phyloP scores from a whole-genome alignment of 2,888 invertebrate genomes.

The Pseudeuparius sepicola region DNA sequence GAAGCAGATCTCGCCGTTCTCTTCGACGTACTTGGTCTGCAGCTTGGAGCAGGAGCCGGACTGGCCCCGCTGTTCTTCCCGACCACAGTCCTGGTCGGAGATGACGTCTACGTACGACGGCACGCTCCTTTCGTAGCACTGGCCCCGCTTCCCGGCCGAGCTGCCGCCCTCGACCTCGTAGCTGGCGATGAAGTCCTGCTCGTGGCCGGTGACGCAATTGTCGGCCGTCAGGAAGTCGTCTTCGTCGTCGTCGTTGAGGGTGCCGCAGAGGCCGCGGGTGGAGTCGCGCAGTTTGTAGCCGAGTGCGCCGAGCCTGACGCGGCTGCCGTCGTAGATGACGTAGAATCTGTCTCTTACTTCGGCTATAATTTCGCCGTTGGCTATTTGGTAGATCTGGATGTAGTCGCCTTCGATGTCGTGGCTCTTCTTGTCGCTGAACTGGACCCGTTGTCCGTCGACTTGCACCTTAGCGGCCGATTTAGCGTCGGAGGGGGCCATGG shows the following conservation, averaged over 20 bases:
- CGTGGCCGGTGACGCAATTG: slow-evolving; percentile 44
- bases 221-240: slow-evolving; percentile 51
- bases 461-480: slow-evolving; percentile 4
- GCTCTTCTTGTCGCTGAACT: slow-evolving; percentile 30
- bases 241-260: slow-evolving; percentile 47
- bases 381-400: slow-evolving; percentile 39
- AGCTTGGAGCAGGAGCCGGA: slow-evolving; percentile 30
- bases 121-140: too few relatives aligned
- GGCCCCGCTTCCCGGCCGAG: too few relatives aligned
- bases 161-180: slow-evolving; percentile 47
- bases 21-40: slow-evolving; percentile 46
- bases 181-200: slow-evolving; percentile 46
- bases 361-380: slow-evolving; percentile 47
- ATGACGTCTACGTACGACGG: slow-evolving; percentile 38
- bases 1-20: slow-evolving; percentile 49
- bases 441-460: slow-evolving; percentile 39
- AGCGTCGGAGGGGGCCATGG: slow-evolving; percentile 29
- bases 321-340: slow-evolving; percentile 49
- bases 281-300: slow-evolving; percentile 43
- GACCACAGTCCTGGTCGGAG: slow-evolving; percentile 35
- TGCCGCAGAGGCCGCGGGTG: slow-evolving; percentile 57
- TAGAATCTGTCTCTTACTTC: slow-evolving; percentile 44
- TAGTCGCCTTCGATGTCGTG: slow-evolving; percentile 34
- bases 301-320: slow-evolving; percentile 37
- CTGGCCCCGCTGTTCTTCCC: slow-evolving; percentile 16